Percentiles rank a stretch among this genome's conserved stretches.
phyloP scores from a whole-genome alignment of 2,113 vertebrate species.

The Gasterosteus nipponicus region DNA sequence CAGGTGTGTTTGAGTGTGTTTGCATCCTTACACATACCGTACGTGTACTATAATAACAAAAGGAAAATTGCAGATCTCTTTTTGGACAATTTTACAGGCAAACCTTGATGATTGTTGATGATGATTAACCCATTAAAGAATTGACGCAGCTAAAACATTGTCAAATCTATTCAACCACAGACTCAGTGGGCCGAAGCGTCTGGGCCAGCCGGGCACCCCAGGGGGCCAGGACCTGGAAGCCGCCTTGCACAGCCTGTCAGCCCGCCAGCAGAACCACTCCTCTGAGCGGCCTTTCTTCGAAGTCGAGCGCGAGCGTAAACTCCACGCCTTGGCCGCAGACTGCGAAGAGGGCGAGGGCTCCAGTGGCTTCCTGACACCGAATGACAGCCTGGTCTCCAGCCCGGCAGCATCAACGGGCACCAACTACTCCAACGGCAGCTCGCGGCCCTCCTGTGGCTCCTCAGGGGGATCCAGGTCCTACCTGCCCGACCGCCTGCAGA shows the following conservation, averaged over 20 bases:
- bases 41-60: not conserved
- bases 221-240: constrained; percentile 86
- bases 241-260: constrained; percentile 83
- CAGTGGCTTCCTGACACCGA: constrained; percentile 86
- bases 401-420: constrained; percentile 83
- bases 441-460: constrained; percentile 78
- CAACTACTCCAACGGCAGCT: constrained; percentile 82
- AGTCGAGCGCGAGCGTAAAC: constrained; percentile 81
- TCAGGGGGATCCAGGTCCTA: constrained; percentile 83
- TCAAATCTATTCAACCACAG: constrained; percentile 31
- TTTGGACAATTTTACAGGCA: not conserved
- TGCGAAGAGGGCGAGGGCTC: constrained; percentile 75
- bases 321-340: constrained; percentile 72
- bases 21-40: not conserved
- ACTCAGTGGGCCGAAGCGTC: constrained; percentile 60
- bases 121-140: not conserved
- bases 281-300: constrained; percentile 85
- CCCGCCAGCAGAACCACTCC: constrained; percentile 81
- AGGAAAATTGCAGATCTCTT: not conserved
- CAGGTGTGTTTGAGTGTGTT: constrained; percentile 55
- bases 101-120: not conserved
- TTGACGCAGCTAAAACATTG: not conserved
- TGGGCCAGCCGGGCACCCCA: constrained; percentile 81
- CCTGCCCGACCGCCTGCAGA: constrained; percentile 89
- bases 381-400: constrained; percentile 81